Base-by-base conservation (phyloP, 2,888 invertebrate species). In the Lasius fuliginosus region DNA sequence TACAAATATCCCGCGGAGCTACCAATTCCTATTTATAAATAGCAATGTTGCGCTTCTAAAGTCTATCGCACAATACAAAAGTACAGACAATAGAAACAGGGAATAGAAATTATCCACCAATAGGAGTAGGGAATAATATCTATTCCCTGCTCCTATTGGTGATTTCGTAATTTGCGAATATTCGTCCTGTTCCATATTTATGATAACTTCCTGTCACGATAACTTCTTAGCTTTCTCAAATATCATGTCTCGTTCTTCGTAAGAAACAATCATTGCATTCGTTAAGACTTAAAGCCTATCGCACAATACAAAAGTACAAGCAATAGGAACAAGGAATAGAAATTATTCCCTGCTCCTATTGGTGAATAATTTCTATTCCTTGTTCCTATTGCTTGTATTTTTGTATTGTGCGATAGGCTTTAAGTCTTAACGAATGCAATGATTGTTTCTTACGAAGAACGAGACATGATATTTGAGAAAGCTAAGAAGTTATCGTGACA, bases 21-120 rank as follows among this genome's bases (percentile, higher is more conserved):
- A 30, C 30, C 33, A 64, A 75, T 64, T 30, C 5, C 64, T 75
- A 42, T 64, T 64, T 15, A 46, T 15, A 30, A 33, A n/a, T n/a
- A 53, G n/a, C 49, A 23, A 23, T 23, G 18, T 42, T 42, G 27
- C 30, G 42, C 33, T 58, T 40, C 11, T 40, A 33, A 33, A 23
- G 23, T 23, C 23, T 23, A 23, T 23, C 23, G 23, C 23, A 23
- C 23, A 23, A 23, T 23, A 23, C 23, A 23, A 23, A 23, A 23
- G 23, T 23, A 33, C 30, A 33, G 30, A 1, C 1, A 33, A 33
- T 33, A 33, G 30, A 1, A 33, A 33, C 30, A 33, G 30, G 1
- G 3, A 33, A 33, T 33, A 33, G 30, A 33, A 33, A 33, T 3
- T 33, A 33, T 33, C 30, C 30, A 33, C 30, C 30, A 33, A 33